Base-by-base conservation (phyloP, 2,797 vertebrate genomes). In the Ctenochaetus hawaiiensis region DNA sequence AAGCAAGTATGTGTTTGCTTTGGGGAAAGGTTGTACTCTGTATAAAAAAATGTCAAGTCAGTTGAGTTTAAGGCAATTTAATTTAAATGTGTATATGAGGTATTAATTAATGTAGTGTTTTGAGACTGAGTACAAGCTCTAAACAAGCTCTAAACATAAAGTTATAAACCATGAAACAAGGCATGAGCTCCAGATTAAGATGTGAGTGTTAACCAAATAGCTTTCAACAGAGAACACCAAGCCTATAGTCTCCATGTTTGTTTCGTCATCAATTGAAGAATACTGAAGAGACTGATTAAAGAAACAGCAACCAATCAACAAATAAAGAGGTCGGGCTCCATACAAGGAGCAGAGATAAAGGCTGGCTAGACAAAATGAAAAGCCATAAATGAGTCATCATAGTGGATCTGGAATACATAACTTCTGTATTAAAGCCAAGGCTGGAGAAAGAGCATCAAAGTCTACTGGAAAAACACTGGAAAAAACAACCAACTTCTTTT, bases 1-100 rank as follows among this genome's bases (percentile, higher is more conserved):
- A 43, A 60, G 3, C 17, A 61, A 49, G 6, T 18, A 51, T 75
- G 79, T 83, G 56, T 83, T 80, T 78, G 43, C 68, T 70, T 48
- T 62, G 5, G 58, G 41, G 18, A 54, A 49, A 14, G 18, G 51
- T 72, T 34, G 23, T n/a, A 6, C 16, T 34, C 30, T 30, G 2
- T 30, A 30, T 30, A 30, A 30, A 30, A 30, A n/a, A 30, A 30
- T 30, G 26, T 30, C 26, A 30, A 30, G 26, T 30, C 2, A 30
- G 26, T 30, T 30, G 26, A 30, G 26, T 30, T 30, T 30, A 30
- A 30, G 26, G 26, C 3, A 30, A 30, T 30, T 30, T 30, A 30
- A 30, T 30, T 30, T 30, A 30, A 30, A 4, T 4, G 26, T 30
- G 26, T 30, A 3, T 30, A 30, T 30, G 26, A 30, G 26, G 26